Evolutionary conservation across 1,140 invertebrate species (phyloP).

Genomic region (Aphis craccivora): DNA sequence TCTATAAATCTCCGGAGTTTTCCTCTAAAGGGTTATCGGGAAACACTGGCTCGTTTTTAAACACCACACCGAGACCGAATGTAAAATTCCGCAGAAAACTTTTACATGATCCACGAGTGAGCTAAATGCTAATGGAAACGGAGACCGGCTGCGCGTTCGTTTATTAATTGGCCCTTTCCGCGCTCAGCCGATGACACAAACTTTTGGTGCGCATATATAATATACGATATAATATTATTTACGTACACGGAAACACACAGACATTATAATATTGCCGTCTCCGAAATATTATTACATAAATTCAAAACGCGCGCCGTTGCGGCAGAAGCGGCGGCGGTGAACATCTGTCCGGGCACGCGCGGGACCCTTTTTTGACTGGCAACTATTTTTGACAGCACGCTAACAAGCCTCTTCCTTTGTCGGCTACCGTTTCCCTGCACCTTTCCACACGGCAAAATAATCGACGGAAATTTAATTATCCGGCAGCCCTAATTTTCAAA

Average conservation of each 20-base stretch:
- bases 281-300: conserved; percentile 38
- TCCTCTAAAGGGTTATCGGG: not conserved
- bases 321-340: not conserved
- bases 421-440: conserved; percentile 10
- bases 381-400: conserved; percentile 54
- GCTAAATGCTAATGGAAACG: conserved; percentile 29
- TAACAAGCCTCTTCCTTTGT: conserved; percentile 55
- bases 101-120: not conserved
- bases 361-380: conserved; percentile 47
- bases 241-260: not conserved
- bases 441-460: conserved; percentile 37
- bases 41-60: conserved; percentile 20
- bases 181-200: conserved; percentile 35
- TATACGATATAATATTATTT: not conserved
- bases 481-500: conserved; percentile 44
- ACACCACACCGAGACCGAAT: not conserved
- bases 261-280: conserved; percentile 7
- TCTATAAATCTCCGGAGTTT: conserved; percentile 14
- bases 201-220: not conserved
- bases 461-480: conserved; percentile 55
- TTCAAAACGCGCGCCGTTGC: conserved; percentile 3
- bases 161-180: conserved; percentile 49
- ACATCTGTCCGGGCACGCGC: conserved; percentile 51
- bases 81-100: conserved; percentile 38
- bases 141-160: conserved; percentile 18